Percentiles rank a stretch among this genome's conserved stretches.
Conservation (phyloP, 2,113 vertebrate genomes). For the Forbesichthys papilliferus region DNA sequence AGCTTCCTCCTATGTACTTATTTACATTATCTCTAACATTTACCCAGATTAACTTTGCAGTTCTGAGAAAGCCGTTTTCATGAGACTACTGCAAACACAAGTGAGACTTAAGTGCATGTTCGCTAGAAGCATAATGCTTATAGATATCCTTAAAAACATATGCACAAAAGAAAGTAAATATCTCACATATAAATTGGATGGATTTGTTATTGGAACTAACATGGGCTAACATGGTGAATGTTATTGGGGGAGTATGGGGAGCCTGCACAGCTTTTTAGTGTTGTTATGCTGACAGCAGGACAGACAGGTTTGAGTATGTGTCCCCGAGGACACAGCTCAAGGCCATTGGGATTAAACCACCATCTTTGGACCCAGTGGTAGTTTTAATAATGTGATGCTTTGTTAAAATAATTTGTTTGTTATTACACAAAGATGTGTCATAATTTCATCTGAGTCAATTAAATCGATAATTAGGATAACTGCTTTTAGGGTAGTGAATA, state of each 20-base stretch:
- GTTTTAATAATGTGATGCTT: too few relatives aligned
- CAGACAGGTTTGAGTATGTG: too few relatives aligned
- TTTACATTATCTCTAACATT: neutral
- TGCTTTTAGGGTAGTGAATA: too few relatives aligned
- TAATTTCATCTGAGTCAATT: neutral
- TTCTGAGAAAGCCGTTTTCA: neutral
- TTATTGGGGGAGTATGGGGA: too few relatives aligned
- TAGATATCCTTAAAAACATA: constrained; percentile 1
- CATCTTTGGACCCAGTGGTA: too few relatives aligned
- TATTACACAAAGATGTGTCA: neutral
- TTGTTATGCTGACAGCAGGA: too few relatives aligned
- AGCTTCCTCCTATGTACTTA: too few relatives aligned
- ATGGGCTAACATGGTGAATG: neutral
- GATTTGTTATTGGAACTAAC: neutral
- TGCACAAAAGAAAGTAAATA: neutral
- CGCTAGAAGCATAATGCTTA: neutral
- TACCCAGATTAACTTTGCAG: neutral
- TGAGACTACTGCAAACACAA: constrained; percentile 15
- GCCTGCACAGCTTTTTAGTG: too few relatives aligned
- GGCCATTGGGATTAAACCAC: too few relatives aligned
- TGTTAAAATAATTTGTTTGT: too few relatives aligned
- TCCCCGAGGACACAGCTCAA: too few relatives aligned
- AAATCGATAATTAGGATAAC: neutral
- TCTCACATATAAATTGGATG: neutral
- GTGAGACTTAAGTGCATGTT: constrained; percentile 8